These are phyloP conservation scores for Corythornis cristatus DNA, from an alignment of 2,113 vertebrate genomes.

Conservation along the genomic window DNA sequence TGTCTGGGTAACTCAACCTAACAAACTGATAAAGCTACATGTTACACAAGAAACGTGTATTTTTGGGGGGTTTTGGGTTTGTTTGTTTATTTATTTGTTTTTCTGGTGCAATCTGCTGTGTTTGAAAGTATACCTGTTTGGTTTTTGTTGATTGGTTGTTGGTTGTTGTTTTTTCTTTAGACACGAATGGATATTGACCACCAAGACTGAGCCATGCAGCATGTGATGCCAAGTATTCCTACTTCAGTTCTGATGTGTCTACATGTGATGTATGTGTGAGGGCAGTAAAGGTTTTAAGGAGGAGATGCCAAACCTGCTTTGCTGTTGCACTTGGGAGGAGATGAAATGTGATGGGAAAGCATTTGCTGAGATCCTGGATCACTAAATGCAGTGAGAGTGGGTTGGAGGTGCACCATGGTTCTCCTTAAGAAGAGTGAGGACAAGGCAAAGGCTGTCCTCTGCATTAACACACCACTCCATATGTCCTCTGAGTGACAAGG, in stretches of 20 bases:
- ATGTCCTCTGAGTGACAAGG: background rate
- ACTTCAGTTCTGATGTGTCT: background rate
- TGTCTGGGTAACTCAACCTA: background rate
- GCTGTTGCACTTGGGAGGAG: background rate
- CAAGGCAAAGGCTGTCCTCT: background rate
- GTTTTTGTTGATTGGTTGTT: background rate
- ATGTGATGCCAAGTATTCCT: conserved; percentile 1
- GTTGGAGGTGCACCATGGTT: background rate
- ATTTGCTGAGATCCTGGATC: background rate
- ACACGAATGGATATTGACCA: background rate
- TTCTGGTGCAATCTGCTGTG: background rate
- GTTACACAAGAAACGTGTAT: background rate
- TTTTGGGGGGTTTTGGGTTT: background rate
- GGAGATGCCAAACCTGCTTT: background rate
- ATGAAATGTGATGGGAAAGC: background rate
- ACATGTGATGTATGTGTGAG: background rate
- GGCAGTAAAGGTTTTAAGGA: background rate
- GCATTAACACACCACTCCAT: background rate
- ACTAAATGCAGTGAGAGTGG: background rate
- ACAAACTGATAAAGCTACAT: background rate
- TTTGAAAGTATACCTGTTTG: background rate
- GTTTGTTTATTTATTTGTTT: too few relatives aligned
- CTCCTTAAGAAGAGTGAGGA: background rate
- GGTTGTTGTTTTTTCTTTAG: background rate
- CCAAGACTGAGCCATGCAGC: background rate